Percentiles rank a stretch among this genome's conserved stretches.
phyloP scores from a whole-genome alignment of 1,140 invertebrate genomes.

The Oscheius sp. region DNA sequence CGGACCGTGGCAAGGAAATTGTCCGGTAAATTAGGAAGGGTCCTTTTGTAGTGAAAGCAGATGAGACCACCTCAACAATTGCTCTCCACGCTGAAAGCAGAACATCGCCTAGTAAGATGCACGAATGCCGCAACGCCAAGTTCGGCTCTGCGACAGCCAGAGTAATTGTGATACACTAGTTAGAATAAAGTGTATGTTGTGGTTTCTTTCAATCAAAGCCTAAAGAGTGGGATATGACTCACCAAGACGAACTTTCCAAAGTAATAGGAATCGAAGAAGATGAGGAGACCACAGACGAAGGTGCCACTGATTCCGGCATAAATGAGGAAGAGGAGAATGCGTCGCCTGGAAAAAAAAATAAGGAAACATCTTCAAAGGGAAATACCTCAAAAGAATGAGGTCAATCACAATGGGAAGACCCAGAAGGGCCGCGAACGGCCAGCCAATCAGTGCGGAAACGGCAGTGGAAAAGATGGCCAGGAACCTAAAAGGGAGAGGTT shows the following conservation, averaged over 20 bases:
- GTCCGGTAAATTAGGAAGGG: too few relatives aligned
- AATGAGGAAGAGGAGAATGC: constrained; percentile 61
- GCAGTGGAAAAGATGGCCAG: constrained; percentile 51
- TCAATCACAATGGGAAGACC: constrained; percentile 82
- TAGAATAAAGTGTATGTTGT: not conserved
- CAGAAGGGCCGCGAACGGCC: constrained; percentile 86
- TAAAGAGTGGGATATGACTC: constrained; percentile 19
- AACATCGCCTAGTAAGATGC: too few relatives aligned
- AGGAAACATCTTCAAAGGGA: too few relatives aligned
- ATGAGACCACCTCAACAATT: too few relatives aligned
- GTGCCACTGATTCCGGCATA: constrained; percentile 38
- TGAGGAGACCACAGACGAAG: constrained; percentile 70
- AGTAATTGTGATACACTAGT: too few relatives aligned
- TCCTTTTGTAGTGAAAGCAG: too few relatives aligned
- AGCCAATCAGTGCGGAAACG: constrained; percentile 68
- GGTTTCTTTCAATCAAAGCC: not conserved
- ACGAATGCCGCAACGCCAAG: too few relatives aligned
- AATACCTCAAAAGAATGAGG: constrained; percentile 14
- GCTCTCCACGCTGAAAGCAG: constrained; percentile 1
- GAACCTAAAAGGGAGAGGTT: constrained; percentile 45
- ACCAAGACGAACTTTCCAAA: constrained; percentile 83
- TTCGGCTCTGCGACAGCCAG: too few relatives aligned
- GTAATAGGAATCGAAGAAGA: constrained; percentile 81
- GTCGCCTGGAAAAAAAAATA: constrained; percentile 57
- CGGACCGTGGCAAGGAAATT: too few relatives aligned